Conservation (phyloP, 2,113 vertebrate species). For the Hypanus sabinus region DNA sequence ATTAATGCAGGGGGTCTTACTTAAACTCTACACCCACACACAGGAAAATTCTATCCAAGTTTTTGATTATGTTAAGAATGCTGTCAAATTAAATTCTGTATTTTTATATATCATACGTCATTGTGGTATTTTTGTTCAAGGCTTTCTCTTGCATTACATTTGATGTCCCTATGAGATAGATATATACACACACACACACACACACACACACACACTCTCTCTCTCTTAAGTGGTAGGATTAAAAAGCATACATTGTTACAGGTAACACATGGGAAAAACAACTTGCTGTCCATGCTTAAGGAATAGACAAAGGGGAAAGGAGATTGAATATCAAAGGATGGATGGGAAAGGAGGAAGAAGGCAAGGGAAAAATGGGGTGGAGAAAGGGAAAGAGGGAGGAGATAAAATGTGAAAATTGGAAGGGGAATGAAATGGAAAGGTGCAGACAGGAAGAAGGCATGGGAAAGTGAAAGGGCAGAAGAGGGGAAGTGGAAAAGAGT, state of each 20-base stretch:
- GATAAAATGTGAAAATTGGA: no score
- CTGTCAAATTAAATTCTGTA: background rate
- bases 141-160: background rate
- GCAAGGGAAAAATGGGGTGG: no score
- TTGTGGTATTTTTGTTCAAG: background rate
- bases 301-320: no score
- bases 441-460: no score
- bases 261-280: background rate
- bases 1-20: background rate
- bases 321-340: no score
- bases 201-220: no score
- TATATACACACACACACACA: background rate
- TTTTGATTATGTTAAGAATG: background rate
- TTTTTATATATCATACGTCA: background rate
- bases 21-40: background rate
- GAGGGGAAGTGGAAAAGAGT: no score
- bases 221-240: no score
- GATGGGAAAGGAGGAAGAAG: no score
- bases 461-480: no score
- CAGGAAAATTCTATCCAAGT: background rate
- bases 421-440: no score
- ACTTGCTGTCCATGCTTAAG: background rate
- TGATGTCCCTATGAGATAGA: background rate
- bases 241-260: background rate
- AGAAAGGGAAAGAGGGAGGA: no score